Evolutionary conservation across 1,140 invertebrate species (phyloP), one percentile per base, ranked within the genome.

Genomic region (Planococcus citri): DNA sequence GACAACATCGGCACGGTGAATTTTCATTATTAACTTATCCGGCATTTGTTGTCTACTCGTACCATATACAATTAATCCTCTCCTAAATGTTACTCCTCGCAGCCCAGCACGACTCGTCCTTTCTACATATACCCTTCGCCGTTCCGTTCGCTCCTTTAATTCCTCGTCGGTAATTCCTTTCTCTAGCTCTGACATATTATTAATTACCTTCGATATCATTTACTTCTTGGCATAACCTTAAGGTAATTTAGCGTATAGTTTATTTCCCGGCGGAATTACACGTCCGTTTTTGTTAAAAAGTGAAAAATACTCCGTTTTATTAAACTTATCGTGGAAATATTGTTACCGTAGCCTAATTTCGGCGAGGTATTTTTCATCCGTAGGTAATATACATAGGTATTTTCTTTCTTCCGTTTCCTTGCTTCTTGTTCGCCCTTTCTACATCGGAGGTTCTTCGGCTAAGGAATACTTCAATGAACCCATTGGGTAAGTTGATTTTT

Each of bases 161-260:
- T 51, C 29, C 41, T 51, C n/a, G n/a, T n/a, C 6, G 6, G 41
- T 51, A 51, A 51, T 51, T 51, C 41, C 41, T 51, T 51, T 51
- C 41, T 51, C n/a, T 51, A 51, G 6, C 41, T 51, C 41, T 51
- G 41, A 51, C 41, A 51, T 51, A 51, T 51, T 51, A 51, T 51
- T 51, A 51, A 51, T 51, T 51, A 51, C 41, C 41, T 51, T 51
- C 41, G 41, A 51, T 51, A 51, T 51, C 41, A 51, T 51, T 51
- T 51, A 51, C 6, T 51, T 51, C 41, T 51, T 51, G 41, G 41
- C 41, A 51, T 51, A 51, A 51, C 41, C 41, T 51, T 51, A 51
- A 51, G 41, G 41, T 51, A 51, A 51, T 51, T 51, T 51, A 51
- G 6, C 41, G 41, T 51, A 17, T 51, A 51, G 12, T 51, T 51